Conservation (phyloP, 1,140 invertebrate species). For the Onthophagus taurus region DNA sequence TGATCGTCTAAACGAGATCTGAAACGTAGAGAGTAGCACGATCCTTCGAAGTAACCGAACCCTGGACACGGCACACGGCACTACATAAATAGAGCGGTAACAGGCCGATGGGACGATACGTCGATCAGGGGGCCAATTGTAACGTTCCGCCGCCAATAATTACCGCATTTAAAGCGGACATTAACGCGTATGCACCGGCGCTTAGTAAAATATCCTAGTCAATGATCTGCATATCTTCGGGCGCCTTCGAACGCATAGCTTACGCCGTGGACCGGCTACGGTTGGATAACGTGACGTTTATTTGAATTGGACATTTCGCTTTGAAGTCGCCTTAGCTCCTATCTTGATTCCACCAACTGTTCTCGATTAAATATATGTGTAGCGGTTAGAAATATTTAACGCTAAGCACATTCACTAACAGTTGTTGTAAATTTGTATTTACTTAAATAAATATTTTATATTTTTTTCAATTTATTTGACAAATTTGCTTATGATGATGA, state of each 20-base stretch:
- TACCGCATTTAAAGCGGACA: conserved; percentile 12
- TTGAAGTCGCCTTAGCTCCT: conserved; percentile 17
- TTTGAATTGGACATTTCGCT: conserved; percentile 18
- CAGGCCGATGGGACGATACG: conserved; percentile 2
- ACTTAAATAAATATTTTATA: too few species aligned
- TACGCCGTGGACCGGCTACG: not conserved
- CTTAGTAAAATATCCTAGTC: conserved; percentile 10
- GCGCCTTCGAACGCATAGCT: conserved; percentile 1
- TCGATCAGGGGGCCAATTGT: conserved; percentile 10
- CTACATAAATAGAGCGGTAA: conserved; percentile 9
- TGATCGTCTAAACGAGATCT: too few species aligned
- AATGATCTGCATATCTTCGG: conserved; percentile 9
- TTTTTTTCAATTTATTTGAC: too few species aligned
- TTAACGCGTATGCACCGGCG: conserved; percentile 10
- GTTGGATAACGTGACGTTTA: conserved; percentile 18
- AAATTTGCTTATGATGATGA: too few species aligned
- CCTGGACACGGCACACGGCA: too few species aligned
- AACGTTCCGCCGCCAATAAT: conserved; percentile 8
- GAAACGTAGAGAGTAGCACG: too few species aligned
- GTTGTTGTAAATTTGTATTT: too few species aligned
- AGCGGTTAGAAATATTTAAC: too few species aligned
- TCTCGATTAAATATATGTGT: too few species aligned
- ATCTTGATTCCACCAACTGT: too few species aligned
- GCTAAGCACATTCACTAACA: too few species aligned
- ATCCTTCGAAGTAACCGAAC: too few species aligned